phyloP scores from a whole-genome alignment of 2,888 invertebrate species.

The Hirudinaria manillensis region DNA sequence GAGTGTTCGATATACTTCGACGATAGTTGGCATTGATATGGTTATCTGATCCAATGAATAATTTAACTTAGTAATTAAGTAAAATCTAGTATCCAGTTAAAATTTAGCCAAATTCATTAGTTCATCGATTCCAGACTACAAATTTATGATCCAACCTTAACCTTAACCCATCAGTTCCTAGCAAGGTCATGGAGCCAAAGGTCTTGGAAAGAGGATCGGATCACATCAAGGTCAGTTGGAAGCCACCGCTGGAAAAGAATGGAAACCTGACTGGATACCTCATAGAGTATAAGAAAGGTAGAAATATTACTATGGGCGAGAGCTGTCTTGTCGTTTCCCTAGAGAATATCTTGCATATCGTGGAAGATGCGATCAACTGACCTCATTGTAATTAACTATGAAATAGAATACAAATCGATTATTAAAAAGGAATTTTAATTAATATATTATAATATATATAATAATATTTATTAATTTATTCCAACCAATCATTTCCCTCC shows the following conservation, averaged over 20 bases:
- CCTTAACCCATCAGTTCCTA: constrained; percentile 25
- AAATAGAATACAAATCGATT: not conserved
- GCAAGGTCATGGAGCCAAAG: constrained; percentile 34
- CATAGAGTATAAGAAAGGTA: constrained; percentile 73
- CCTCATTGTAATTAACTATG: not conserved
- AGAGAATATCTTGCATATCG: too few species aligned
- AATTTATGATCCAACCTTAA: too few species aligned
- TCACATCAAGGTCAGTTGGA: constrained; percentile 66
- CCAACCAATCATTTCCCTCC: too few species aligned
- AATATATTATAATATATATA: not conserved
- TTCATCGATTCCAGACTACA: too few species aligned
- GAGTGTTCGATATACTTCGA: too few species aligned
- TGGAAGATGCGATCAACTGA: not conserved
- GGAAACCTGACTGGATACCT: constrained; percentile 85
- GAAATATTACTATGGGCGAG: not conserved
- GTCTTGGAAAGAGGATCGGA: constrained; percentile 44
- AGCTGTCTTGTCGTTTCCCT: too few species aligned
- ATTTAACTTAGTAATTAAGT: too few species aligned
- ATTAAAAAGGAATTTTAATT: not conserved
- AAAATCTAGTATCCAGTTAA: too few species aligned
- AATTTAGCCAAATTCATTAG: too few species aligned
- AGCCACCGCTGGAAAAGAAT: constrained; percentile 81
- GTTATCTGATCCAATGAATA: too few species aligned
- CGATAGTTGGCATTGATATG: too few species aligned
- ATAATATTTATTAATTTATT: not conserved